These are phyloP conservation scores for Drosophila barbarae DNA, from an alignment of 2,888 invertebrate species.

Conservation along the genomic window DNA sequence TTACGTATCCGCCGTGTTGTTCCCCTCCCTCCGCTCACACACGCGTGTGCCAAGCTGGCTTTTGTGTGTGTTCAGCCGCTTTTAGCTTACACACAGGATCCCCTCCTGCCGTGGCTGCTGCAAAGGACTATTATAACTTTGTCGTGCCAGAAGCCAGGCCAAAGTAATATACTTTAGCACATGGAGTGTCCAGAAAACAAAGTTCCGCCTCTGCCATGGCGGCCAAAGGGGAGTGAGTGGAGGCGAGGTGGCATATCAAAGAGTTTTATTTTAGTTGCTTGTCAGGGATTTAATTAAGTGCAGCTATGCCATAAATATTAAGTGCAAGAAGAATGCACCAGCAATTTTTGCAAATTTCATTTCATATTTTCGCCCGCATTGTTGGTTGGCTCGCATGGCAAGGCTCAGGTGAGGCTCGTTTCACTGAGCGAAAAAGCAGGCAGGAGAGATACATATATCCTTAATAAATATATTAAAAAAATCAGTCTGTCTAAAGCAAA, in stretches of 20 bases:
- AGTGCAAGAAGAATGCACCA: slow-evolving; percentile 29
- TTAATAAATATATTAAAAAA: neutral
- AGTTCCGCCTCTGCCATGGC: slow-evolving; percentile 21
- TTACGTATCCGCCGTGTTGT: slow-evolving; percentile 44
- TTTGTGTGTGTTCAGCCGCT: slow-evolving; percentile 20
- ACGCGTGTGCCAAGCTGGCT: slow-evolving; percentile 6
- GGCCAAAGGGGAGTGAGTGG: neutral
- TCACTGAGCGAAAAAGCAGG: neutral
- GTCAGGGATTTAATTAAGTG: slow-evolving; percentile 42
- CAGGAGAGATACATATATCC: neutral
- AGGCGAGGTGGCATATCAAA: slow-evolving; percentile 18
- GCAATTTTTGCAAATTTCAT: slow-evolving; percentile 12
- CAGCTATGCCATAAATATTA: slow-evolving; percentile 40
- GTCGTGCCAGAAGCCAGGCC: slow-evolving; percentile 51
- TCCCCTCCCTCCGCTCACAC: slow-evolving; percentile 30
- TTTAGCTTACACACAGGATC: slow-evolving; percentile 2
- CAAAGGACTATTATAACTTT: slow-evolving; percentile 71
- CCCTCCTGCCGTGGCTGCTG: slow-evolving; percentile 28
- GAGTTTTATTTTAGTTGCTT: slow-evolving; percentile 34
- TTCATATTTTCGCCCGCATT: slow-evolving; percentile 11
- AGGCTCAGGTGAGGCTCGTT: neutral
- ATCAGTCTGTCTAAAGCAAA: neutral
- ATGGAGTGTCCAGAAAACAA: slow-evolving; percentile 44
- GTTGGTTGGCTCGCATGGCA: slow-evolving; percentile 1
- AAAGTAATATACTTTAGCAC: slow-evolving; percentile 48